Evolutionary conservation across 2,113 vertebrate species (phyloP).

Genomic region (Hypocryptadius cinnamomeus): DNA sequence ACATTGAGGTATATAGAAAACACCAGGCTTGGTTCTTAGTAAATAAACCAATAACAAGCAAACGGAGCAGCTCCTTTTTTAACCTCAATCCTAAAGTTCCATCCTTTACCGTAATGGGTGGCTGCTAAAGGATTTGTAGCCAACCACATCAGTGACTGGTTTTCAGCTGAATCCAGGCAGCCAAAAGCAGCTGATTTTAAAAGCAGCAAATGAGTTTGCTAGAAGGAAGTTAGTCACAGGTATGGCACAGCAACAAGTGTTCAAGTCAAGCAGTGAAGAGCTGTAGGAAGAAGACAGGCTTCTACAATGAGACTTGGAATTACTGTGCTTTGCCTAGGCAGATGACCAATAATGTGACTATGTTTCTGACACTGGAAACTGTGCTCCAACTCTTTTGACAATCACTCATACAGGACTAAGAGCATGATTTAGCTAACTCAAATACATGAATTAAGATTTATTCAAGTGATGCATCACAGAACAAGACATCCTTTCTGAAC

Average conservation of each 20-base stretch:
- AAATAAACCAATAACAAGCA: background rate
- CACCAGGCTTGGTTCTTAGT: background rate
- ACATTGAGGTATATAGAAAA: background rate
- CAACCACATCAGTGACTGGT: background rate
- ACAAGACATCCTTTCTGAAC: background rate
- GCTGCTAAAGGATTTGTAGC: background rate
- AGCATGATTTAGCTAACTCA: background rate
- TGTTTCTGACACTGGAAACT: background rate
- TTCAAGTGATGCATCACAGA: background rate
- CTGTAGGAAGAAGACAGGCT: background rate
- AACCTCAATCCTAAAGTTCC: background rate
- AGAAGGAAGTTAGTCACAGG: background rate
- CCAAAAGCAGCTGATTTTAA: background rate
- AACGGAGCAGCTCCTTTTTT: background rate
- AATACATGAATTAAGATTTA: background rate
- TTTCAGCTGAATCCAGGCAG: background rate
- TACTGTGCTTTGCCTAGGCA: background rate
- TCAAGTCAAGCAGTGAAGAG: background rate
- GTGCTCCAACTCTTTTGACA: background rate
- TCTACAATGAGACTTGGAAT: background rate
- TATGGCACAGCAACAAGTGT: background rate
- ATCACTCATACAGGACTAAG: background rate
- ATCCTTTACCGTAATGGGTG: background rate
- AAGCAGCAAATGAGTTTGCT: background rate
- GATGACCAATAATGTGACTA: background rate